Percentiles rank a stretch among this genome's conserved stretches.
Conservation (phyloP, 2,113 vertebrate genomes). For the Sorex araneus region DNA sequence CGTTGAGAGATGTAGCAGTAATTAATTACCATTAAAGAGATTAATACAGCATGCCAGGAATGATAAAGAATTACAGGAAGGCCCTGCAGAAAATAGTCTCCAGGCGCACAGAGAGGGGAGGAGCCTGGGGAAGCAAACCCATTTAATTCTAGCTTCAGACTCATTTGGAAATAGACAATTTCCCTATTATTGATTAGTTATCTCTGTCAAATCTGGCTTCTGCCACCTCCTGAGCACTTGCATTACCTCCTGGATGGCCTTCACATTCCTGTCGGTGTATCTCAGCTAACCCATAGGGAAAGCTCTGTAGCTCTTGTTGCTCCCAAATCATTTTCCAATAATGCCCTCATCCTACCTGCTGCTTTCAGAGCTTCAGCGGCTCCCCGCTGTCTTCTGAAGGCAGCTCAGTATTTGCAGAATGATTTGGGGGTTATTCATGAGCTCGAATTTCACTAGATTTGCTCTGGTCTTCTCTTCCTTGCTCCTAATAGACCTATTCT, state of each 20-base stretch:
- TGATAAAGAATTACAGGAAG: conserved; percentile 63
- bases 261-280: background rate
- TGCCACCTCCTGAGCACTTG: background rate
- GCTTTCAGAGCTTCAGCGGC: background rate
- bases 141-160: background rate
- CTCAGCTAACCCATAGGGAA: background rate
- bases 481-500: background rate
- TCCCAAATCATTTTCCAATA: background rate
- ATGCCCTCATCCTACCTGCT: accelerated
- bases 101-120: background rate
- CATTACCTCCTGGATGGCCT: background rate
- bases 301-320: background rate
- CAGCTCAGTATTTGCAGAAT: background rate
- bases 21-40: conserved; percentile 86
- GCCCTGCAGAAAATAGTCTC: background rate
- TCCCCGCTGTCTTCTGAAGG: background rate
- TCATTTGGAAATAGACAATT: background rate
- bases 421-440: background rate
- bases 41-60: conserved; percentile 77
- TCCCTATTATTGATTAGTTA: background rate
- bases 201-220: background rate
- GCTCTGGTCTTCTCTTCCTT: background rate
- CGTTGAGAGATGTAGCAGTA: conserved; percentile 81
- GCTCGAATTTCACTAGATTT: background rate
- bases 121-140: background rate